Evolutionary conservation across 2,888 invertebrate species (phyloP), one percentile per base, ranked within the genome.

Genomic region (Caenorhabditis doughertyi): DNA sequence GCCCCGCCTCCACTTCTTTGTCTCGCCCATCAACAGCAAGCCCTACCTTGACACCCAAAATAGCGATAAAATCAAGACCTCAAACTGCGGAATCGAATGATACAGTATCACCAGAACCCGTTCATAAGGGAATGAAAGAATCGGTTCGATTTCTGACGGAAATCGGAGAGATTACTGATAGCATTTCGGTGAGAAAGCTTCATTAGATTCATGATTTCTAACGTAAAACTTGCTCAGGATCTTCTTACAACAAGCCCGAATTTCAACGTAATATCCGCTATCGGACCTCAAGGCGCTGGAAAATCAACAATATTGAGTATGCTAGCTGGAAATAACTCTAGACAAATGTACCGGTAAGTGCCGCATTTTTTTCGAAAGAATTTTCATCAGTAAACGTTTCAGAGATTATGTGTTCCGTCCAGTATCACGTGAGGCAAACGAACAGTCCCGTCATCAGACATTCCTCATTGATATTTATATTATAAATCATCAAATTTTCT

Each of bases 251-350:
- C 74, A 16, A 83, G 64, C 16, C 81, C 83, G 55, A 96, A 97
- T 90, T 98, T 96, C 92, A 93, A 79, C 23, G 97, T 97, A 18
- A 94, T 98, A 55, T 97, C 97, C 44, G 93, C 94, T 89, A 87
- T 94, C 91, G 96, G 98, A 0, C 93, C 94, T 2, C 96, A 96
- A 93, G 95, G 96, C 35, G 95, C 95, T 4, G 98, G 98, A 0
- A 98, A 98, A 93, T 97, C 97, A 4, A 96, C 96, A 64, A 94
- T 98, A 82, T 93, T 97, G 92, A 96, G 96, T 89, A 93, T 96
- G 51, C 93, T 98, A 47, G 94, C 95, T 2, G 95, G 95, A 53
- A 93, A 92, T 81, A 89, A 92, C 29, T 89, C 92, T 8, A 87
- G 87, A 51, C 92, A 92, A 79, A 85, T 90, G 73, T 90, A 91